Base-by-base conservation (phyloP, 2,888 invertebrate genomes). In the Lasioglossum malachurum region DNA sequence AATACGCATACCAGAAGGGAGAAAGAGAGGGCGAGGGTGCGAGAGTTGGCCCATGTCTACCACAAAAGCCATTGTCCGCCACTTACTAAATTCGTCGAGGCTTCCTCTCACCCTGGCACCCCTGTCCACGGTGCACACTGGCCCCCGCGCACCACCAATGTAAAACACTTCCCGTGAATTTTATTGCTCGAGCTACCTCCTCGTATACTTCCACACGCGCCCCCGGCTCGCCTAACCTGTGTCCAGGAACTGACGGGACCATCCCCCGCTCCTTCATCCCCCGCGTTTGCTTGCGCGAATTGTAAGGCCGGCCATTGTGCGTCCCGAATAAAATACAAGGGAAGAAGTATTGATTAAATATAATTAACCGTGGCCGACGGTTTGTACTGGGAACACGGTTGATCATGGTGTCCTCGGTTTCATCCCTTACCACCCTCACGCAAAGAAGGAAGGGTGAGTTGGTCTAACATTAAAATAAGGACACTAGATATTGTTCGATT, bases 131-230 rank as follows among this genome's bases (percentile, higher is more conserved):
- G 81, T 64, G 78, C 82, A 74, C 86, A 83, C 77, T 74, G 74
- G 76, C 82, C 87, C 88, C 88, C 88, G 87, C 90, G 89, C n/a
- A 1, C 89, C 89, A 91, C 91, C 92, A 91, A 93, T 94, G 94
- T 94, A 93, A 94, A 94, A 94, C 94, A 94, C 94, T 94, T 94
- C 93, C 93, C 92, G 91, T 93, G 92, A 94, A 94, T 94, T 94
- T 94, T 94, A 94, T 94, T 94, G 89, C 93, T 90, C 89, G 73
- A 81, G 88, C 89, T 91, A 87, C 85, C 89, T 90, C 71, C 82
- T 88, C 90, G 90, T 90, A 90, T 83, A 87, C 87, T 84, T 86
- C 78, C 87, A 74, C 86, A 77, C 83, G 81, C 82, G 81, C 10
- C 12, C 57, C 57, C 72, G 78, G 71, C 80, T 71, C 84, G 79